Evolutionary conservation across 2,797 vertebrate species (phyloP), one percentile per base, ranked within the genome.

Genomic region (Myioborus miniatus): DNA sequence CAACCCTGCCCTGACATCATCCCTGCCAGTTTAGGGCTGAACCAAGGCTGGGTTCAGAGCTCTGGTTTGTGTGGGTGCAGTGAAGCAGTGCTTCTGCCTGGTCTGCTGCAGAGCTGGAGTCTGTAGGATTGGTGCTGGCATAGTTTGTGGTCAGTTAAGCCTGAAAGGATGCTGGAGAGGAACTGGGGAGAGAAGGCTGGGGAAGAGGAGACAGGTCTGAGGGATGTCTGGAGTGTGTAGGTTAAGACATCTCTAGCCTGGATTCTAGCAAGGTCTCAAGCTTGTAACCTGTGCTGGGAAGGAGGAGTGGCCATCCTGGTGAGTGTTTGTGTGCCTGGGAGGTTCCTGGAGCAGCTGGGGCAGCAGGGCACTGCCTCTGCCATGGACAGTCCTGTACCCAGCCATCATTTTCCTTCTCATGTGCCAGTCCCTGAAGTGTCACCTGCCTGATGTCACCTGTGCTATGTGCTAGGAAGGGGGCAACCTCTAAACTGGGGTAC

Each of bases 381-480:
- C 43, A 1, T 10, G 39, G 56, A 15, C 44, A 58, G 29, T 47
- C 56, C 15, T 62, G 1, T 27, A 37, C 37, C 7, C 27, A 59
- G 4, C 34, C 29, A 5, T 8, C 0, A 0, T 26, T 72, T 41
- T 59, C 41, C n/a, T 52, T 59, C 37, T 55, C 39, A 27, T 6
- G 8, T 86, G 3, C 32, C 11, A 6, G 0, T 27, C 18, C 62
- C 41, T 81, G 41, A 49, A 53, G 21, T 30, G 49, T 43, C 58
- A 41, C 27, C 24, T 47, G 23, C 70, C 12, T 15, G 15, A 15
- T 27, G 21, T 37, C 29, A 50, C 36, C 47, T 39, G 6, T 62
- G 64, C 27, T 18, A 0, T 8, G 12, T 78, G 22, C 34, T 49
- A 6, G 43, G 50, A 22, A 26, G 59, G 11, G 52, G 17, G 11